Percentiles rank a stretch among this genome's conserved stretches.
Conservation (phyloP, 2,797 vertebrate species). For the Hippoglossus hippoglossus region DNA sequence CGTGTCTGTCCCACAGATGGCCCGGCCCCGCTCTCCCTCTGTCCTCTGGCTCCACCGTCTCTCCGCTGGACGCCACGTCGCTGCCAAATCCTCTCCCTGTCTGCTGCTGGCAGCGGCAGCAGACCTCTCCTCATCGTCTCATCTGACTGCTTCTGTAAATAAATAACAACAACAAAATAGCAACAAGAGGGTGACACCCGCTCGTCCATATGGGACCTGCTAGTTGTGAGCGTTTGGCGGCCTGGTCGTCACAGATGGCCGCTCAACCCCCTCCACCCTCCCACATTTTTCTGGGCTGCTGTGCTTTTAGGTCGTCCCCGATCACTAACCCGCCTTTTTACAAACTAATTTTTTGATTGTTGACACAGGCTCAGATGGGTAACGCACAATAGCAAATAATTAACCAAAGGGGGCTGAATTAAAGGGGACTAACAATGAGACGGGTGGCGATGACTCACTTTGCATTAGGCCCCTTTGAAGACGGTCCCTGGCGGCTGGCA, state of each 20-base stretch:
- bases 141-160: conserved; percentile 70
- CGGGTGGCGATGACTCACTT: conserved; percentile 63
- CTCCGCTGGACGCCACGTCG: conserved; percentile 29
- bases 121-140: conserved; percentile 34
- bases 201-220: conserved; percentile 75
- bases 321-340: conserved; percentile 38
- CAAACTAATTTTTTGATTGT: conserved; percentile 51
- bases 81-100: conserved; percentile 31
- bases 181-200: conserved; percentile 69
- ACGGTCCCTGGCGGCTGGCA: conserved; percentile 53
- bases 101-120: conserved; percentile 47
- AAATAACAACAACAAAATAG: conserved; percentile 82
- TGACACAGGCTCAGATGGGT: conserved; percentile 70
- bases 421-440: conserved; percentile 57
- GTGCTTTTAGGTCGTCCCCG: conserved; percentile 47
- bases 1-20: conserved; percentile 80
- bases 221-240: conserved; percentile 39
- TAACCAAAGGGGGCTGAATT: conserved; percentile 68
- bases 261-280: conserved; percentile 10
- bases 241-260: conserved; percentile 72
- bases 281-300: conserved; percentile 47
- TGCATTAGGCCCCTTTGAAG: conserved; percentile 68
- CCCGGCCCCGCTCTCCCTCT: conserved; percentile 55
- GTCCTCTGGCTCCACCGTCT: conserved; percentile 50
- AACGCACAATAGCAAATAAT: conserved; percentile 73